phyloP scores from a whole-genome alignment of 2,797 vertebrate genomes.

The Oophaga sylvatica region DNA sequence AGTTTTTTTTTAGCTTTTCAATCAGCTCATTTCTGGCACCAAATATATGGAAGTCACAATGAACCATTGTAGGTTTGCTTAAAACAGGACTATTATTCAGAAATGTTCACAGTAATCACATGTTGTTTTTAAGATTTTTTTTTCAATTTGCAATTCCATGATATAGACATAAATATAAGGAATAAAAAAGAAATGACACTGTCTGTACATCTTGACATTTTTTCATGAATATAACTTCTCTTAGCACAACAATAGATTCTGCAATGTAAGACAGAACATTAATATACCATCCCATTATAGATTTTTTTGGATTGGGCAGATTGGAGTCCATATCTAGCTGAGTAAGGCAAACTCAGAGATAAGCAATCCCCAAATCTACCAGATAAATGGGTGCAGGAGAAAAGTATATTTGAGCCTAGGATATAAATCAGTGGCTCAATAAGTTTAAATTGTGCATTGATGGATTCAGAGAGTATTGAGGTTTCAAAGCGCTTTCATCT shows the following conservation, averaged over 20 bases:
- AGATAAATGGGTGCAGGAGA: conserved; percentile 28
- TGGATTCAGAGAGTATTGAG: conserved; percentile 30
- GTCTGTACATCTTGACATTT: background rate
- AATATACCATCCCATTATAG: background rate
- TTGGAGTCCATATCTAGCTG: conserved; percentile 16
- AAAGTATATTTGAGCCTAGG: conserved; percentile 27
- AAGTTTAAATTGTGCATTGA: conserved; percentile 30
- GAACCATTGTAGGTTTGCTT: background rate
- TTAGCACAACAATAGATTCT: background rate
- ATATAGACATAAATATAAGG: background rate
- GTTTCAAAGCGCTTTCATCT: conserved; percentile 34
- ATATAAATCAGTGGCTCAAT: conserved; percentile 18
- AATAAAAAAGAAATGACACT: background rate
- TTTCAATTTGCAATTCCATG: background rate
- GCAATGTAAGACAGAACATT: background rate
- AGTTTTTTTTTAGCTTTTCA: too few relatives aligned
- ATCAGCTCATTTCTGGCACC: background rate
- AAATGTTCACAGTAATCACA: background rate
- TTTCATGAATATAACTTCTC: background rate
- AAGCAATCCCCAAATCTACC: conserved; percentile 24
- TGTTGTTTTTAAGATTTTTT: background rate
- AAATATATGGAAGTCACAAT: background rate
- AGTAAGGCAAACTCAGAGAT: conserved; percentile 33
- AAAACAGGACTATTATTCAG: background rate
- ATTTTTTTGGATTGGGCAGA: background rate